phyloP scores from a whole-genome alignment of 2,113 vertebrate species.

The Anseranas semipalmata region DNA sequence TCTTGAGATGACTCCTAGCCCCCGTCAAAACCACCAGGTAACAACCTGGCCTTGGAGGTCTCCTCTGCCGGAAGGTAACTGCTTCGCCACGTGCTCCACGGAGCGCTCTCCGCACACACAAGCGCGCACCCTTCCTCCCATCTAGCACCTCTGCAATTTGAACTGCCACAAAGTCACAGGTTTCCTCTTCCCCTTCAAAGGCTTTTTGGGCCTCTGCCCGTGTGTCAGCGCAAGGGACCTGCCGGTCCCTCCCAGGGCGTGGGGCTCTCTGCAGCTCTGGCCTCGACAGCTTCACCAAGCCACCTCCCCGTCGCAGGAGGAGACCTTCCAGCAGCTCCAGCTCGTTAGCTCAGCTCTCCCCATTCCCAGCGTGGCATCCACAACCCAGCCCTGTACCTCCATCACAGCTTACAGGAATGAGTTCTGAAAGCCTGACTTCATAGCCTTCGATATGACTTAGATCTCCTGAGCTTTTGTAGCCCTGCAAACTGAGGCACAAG shows the following conservation, averaged over 20 bases:
- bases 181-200: not conserved
- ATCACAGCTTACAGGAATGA: not conserved
- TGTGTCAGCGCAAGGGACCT: not conserved
- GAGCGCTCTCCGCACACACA: not conserved
- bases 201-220: not conserved
- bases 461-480: not conserved
- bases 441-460: too few species aligned
- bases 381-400: not conserved
- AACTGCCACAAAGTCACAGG: not conserved
- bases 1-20: not conserved
- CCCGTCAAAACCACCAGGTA: not conserved
- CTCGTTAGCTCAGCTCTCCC: not conserved
- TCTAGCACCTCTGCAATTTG: not conserved
- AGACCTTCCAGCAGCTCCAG: not conserved
- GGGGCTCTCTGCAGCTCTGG: not conserved
- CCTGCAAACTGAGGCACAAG: not conserved
- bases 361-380: not conserved
- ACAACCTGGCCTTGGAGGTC: not conserved
- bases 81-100: fast-evolving
- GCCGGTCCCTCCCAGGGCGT: fast-evolving
- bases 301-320: not conserved
- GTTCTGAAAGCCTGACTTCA: not conserved
- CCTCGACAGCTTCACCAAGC: not conserved
- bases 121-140: fast-evolving
- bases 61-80: not conserved